Evolutionary conservation across 2,888 invertebrate genomes (phyloP).

Genomic region (Cerceris rybyensis): DNA sequence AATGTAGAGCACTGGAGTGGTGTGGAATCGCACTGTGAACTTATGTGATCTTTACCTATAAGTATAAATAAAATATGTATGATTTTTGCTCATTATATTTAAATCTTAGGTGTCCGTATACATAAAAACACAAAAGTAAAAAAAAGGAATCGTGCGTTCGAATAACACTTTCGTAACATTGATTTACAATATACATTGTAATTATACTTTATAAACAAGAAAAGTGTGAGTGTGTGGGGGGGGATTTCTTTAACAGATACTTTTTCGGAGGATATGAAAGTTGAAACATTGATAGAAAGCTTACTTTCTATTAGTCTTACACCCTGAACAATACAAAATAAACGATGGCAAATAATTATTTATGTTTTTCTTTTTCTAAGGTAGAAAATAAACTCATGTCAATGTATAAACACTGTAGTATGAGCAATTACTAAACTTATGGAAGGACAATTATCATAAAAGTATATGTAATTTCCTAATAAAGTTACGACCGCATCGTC

Average conservation of each 20-base stretch:
- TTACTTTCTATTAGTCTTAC: too few relatives aligned
- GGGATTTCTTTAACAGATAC: slow-evolving; percentile 24
- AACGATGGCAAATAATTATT: slow-evolving; percentile 20
- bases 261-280: slow-evolving; percentile 35
- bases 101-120: slow-evolving; percentile 43
- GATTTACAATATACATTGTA: slow-evolving; percentile 32
- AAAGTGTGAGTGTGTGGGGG: slow-evolving; percentile 5
- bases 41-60: slow-evolving; percentile 69
- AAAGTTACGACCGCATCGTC: slow-evolving; percentile 41
- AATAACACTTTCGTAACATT: slow-evolving; percentile 46
- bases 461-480: slow-evolving; percentile 57
- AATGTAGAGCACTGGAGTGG: slow-evolving; percentile 46
- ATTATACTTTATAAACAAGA: slow-evolving; percentile 39
- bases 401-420: slow-evolving; percentile 47
- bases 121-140: slow-evolving; percentile 30
- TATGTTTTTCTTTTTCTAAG: slow-evolving; percentile 18
- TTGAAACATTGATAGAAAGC: slow-evolving; percentile 23
- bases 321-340: slow-evolving; percentile 23
- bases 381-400: slow-evolving; percentile 25
- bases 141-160: slow-evolving; percentile 32
- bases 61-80: slow-evolving; percentile 54
- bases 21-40: slow-evolving; percentile 53
- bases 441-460: slow-evolving; percentile 34
- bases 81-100: slow-evolving; percentile 58
- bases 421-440: slow-evolving; percentile 27